These are phyloP conservation scores for Unio pictorum DNA, from an alignment of 2,888 invertebrate genomes.

Conservation along the genomic window DNA sequence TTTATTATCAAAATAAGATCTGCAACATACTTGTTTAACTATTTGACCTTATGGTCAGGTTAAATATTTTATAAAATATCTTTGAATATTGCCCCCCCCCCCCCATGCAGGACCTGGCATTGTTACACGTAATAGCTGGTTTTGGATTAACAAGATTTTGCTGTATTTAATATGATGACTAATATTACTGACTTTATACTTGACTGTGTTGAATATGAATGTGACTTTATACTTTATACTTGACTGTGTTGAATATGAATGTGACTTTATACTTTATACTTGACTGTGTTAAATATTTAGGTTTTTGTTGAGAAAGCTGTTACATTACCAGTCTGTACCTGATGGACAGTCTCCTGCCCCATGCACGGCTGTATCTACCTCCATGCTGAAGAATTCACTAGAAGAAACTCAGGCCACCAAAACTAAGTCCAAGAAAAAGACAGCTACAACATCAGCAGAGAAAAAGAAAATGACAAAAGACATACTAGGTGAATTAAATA, in stretches of 20 bases:
- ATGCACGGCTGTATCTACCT: constrained; percentile 14
- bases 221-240: no score
- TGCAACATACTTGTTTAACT: no score
- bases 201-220: constrained; percentile 1
- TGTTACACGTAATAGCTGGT: no score
- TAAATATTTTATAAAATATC: no score
- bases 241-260: constrained; percentile 1
- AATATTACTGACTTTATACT: not conserved
- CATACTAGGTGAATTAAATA: constrained; percentile 28
- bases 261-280: no score
- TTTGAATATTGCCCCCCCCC: no score
- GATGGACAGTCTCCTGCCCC: constrained; percentile 41
- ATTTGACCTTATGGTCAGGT: no score
- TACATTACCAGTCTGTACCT: constrained; percentile 67
- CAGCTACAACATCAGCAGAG: constrained; percentile 16
- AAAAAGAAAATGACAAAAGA: constrained; percentile 39
- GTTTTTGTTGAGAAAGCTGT: constrained; percentile 83
- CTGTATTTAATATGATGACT: not conserved
- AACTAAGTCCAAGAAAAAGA: constrained; percentile 45
- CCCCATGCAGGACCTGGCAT: no score
- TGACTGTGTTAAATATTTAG: constrained; percentile 61
- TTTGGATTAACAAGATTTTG: no score
- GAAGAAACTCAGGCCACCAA: constrained; percentile 29
- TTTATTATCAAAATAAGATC: no score
- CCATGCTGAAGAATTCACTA: constrained; percentile 16